Conservation (phyloP, 2,113 vertebrate species). For the Columba janthina region DNA sequence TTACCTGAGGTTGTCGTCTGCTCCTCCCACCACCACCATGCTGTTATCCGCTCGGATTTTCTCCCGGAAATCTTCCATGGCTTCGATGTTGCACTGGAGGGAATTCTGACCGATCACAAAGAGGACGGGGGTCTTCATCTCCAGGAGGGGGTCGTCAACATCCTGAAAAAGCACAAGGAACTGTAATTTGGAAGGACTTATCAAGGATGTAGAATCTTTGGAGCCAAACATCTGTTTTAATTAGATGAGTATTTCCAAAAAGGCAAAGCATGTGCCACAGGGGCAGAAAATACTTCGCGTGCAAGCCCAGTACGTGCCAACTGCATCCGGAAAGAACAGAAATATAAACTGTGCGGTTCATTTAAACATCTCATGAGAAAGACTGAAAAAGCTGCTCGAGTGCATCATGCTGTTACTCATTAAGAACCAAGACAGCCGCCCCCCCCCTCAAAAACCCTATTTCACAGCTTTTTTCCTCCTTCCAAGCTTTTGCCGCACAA, state of each 20-base stretch:
- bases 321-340: background rate
- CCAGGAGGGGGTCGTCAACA: slow-evolving; percentile 95
- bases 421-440: background rate
- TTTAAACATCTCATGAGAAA: background rate
- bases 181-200: too few species aligned
- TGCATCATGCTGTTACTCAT: too few species aligned
- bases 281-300: fast-evolving
- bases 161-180: slow-evolving; percentile 75
- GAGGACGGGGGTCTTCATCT: slow-evolving; percentile 97
- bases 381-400: background rate
- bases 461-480: background rate
- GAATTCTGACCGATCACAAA: slow-evolving; percentile 96
- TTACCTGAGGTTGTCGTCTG: slow-evolving; percentile 94
- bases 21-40: slow-evolving; percentile 95
- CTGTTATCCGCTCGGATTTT: slow-evolving; percentile 94
- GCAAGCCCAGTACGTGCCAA: too few species aligned
- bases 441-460: background rate
- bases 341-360: fast-evolving
- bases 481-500: background rate
- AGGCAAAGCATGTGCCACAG: background rate
- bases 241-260: background rate
- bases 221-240: background rate
- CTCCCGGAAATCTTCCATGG: slow-evolving; percentile 97
- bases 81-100: slow-evolving; percentile 88
- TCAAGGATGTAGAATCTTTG: fast-evolving